phyloP scores from a whole-genome alignment of 2,113 vertebrate species.

The Tachycineta bicolor region DNA sequence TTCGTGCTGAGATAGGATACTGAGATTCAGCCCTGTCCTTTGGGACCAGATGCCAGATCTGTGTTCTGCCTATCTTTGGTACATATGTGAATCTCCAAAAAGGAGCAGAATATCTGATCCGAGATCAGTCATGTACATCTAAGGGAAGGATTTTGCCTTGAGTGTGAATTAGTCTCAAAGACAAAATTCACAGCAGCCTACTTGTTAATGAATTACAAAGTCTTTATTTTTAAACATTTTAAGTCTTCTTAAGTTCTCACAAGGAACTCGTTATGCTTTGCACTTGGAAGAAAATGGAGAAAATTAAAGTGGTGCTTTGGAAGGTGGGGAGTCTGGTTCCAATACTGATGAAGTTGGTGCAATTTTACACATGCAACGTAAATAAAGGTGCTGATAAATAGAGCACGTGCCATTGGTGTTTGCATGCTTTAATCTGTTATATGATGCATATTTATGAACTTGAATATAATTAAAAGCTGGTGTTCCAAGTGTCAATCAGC shows the following conservation, averaged over 20 bases:
- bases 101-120: background rate
- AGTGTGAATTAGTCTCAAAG: slow-evolving; percentile 50
- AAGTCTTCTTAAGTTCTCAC: slow-evolving; percentile 22
- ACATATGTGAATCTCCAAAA: background rate
- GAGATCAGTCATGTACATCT: slow-evolving; percentile 34
- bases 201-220: slow-evolving; percentile 55
- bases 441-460: background rate
- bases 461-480: background rate
- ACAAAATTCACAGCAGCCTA: slow-evolving; percentile 38
- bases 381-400: background rate
- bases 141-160: slow-evolving; percentile 34
- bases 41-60: background rate
- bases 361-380: background rate
- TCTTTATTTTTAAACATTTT: slow-evolving; percentile 52
- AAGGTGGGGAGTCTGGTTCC: background rate
- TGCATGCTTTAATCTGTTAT: background rate
- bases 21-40: background rate
- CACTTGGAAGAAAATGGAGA: slow-evolving; percentile 32
- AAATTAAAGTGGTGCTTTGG: background rate
- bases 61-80: background rate
- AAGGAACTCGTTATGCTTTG: slow-evolving; percentile 32
- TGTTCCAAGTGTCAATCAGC: background rate
- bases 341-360: background rate
- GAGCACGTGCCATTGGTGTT: background rate
- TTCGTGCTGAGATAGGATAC: background rate